A percentile compares a stretch with the other conserved stretches of the same genome.
phyloP scores from a whole-genome alignment of 2,888 invertebrate genomes.

The Beris morrisii region DNA sequence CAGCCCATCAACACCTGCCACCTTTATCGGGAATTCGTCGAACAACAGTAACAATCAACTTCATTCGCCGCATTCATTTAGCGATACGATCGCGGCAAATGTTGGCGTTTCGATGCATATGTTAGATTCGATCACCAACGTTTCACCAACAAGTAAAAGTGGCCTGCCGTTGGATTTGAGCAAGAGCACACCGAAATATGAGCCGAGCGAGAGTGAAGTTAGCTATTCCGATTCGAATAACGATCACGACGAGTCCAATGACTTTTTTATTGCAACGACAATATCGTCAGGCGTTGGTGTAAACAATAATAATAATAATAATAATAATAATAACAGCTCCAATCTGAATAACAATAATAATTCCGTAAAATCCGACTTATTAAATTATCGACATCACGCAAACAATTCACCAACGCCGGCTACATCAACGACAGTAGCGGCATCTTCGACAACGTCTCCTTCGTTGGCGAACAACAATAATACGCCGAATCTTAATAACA shows the following conservation, averaged over 20 bases:
- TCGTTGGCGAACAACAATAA: neutral
- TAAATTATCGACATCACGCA: constrained; percentile 19
- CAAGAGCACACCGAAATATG: constrained; percentile 40
- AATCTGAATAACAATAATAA: constrained; percentile 20
- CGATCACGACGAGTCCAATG: constrained; percentile 43
- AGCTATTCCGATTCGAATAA: constrained; percentile 45
- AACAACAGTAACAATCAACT: neutral
- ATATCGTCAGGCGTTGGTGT: constrained; percentile 19
- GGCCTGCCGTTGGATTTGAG: constrained; percentile 43
- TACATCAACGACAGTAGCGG: neutral
- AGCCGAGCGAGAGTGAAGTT: constrained; percentile 45
- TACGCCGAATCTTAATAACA: constrained; percentile 19
- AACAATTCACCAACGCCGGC: constrained; percentile 8
- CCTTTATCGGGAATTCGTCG: neutral
- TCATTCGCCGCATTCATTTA: neutral
- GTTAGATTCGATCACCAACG: neutral
- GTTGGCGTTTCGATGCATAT: constrained; percentile 8
- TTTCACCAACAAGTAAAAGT: constrained; percentile 6
- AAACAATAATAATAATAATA: constrained; percentile 15
- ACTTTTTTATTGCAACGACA: constrained; percentile 41
- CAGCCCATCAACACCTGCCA: constrained; percentile 31
- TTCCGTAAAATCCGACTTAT: constrained; percentile 12
- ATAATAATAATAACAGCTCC: constrained; percentile 17
- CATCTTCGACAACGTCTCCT: neutral
- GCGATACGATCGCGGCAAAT: neutral